Evolutionary conservation across 2,113 vertebrate species (phyloP).

Genomic region (Oryzias woworae): DNA sequence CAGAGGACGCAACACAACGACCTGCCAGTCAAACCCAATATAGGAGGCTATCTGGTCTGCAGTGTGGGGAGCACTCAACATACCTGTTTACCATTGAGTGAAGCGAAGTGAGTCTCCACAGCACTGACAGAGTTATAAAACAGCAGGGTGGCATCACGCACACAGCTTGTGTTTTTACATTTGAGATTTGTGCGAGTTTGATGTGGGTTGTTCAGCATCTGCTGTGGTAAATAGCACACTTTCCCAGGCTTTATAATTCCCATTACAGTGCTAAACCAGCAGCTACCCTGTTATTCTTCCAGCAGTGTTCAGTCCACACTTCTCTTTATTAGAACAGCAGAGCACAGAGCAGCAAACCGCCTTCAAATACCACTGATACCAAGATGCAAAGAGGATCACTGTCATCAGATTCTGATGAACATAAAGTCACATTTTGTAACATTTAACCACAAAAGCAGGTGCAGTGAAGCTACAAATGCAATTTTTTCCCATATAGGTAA

Average conservation of each 20-base stretch:
- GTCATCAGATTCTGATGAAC: too few species aligned
- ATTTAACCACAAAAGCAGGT: too few species aligned
- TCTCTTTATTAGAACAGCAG: slow-evolving; percentile 16
- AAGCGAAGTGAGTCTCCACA: slow-evolving; percentile 54
- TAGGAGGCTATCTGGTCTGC: slow-evolving; percentile 45
- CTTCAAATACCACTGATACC: slow-evolving; percentile 24
- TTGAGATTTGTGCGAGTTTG: slow-evolving; percentile 22
- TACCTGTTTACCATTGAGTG: slow-evolving; percentile 51
- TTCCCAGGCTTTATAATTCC: slow-evolving; percentile 65
- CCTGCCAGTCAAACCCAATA: slow-evolving; percentile 66
- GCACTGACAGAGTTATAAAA: slow-evolving; percentile 45
- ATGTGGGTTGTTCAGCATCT: slow-evolving; percentile 38
- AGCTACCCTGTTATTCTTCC: slow-evolving; percentile 66
- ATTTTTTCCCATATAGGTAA: too few species aligned
- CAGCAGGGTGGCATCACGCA: slow-evolving; percentile 46
- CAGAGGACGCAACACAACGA: slow-evolving; percentile 36
- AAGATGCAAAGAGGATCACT: neutral
- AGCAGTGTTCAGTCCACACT: slow-evolving; percentile 37
- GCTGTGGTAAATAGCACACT: slow-evolving; percentile 49
- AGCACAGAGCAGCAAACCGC: slow-evolving; percentile 9
- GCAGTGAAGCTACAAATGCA: too few species aligned
- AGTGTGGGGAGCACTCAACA: slow-evolving; percentile 42
- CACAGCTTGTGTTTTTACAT: slow-evolving; percentile 15
- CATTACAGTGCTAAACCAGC: slow-evolving; percentile 60
- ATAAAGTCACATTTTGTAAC: too few species aligned